Base-by-base conservation (phyloP, 1,140 invertebrate genomes). In the Drosophila willistoni region DNA sequence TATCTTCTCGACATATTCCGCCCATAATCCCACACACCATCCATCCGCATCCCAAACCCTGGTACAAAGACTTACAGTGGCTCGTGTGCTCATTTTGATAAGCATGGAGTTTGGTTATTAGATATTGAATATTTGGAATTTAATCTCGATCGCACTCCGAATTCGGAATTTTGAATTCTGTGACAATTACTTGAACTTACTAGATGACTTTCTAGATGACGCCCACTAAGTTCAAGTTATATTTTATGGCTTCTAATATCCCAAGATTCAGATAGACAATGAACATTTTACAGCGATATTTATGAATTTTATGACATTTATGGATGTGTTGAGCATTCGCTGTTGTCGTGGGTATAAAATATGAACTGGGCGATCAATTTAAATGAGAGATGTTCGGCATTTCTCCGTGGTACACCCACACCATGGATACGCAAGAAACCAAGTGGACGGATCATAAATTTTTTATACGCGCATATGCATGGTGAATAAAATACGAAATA, bases 251-350 rank as follows among this genome's bases (percentile, higher is more conserved):
- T 36, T 9, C 56, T 59, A 59, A 59, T 36, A 59, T 39, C 56
- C 56, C 33, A 7, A 14, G 56, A 59, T 59, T 34, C 56, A 36
- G 56, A 59, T 39, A 77, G 51, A 77, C 78, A 77, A 73, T 77
- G 41, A 61, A 73, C 63, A 78, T 78, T 75, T 82, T 65, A 64
- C 64, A 64, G 14, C 33, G 59, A 74, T 68, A 82, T 76, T 79
- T 79, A 79, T 83, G 80, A 64, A 75, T 76, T 83, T 83, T 76
- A 74, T 70, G 80, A 83, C 79, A 83, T 72, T 83, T 78, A 82
- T 82, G 71, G 66, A 82, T 81, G 79, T 77, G 64, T 63, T 74
- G 66, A 73, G 55, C 55, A 74, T 71, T 78, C 22, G 55, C 47
- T 59, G 75, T 64, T 79, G 64, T 72, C 75, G 57, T 56, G 36